Base-by-base conservation (phyloP, 2,797 vertebrate genomes). In the Cottoperca gobio region DNA sequence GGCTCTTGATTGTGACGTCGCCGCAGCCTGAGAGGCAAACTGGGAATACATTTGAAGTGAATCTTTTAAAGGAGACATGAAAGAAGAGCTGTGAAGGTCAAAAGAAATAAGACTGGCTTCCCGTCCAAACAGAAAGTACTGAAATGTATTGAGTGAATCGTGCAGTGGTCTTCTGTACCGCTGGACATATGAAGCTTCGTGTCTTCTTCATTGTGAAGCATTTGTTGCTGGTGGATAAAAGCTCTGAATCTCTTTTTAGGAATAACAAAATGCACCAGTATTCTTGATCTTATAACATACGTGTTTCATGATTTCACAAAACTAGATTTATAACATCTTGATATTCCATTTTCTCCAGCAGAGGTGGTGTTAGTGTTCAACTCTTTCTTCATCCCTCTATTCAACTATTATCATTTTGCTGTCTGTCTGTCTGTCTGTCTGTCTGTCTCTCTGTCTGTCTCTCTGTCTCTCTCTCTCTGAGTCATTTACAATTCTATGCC, bases 41-140 rank as follows among this genome's bases (percentile, higher is more conserved):
- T 70, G 80, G 86, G 90, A 94, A 94, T 92, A 90, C 63, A 89
- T 94, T 91, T 88, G 70, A 91, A 91, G 84, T 77, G 77, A 88
- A 88, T 91, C 89, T 90, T 91, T 90, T 85, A 93, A 92, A 86
- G 90, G 88, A 89, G 86, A 91, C 89, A 87, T 73, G 78, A 89
- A 89, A 90, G 82, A 78, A 78, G 70, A 73, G 60, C 79, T 26
- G 76, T 88, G 90, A 94, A 94, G 93, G 92, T 94, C 93, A 91
- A n/a, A n/a, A n/a, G 48, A 78, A 83, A 78, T 24, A 82, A 82
- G 69, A 73, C 23, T 42, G 9, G 13, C 53, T 63, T 81, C 10
- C 2, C 58, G 71, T 88, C 42, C 31, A 49, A 64, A 80, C 14
- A 31, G 43, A 21, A 72, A 48, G 28, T 28, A 19, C 35, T 62